Conservation (phyloP, 2,797 vertebrate species). For the Crenichthys baileyi region DNA sequence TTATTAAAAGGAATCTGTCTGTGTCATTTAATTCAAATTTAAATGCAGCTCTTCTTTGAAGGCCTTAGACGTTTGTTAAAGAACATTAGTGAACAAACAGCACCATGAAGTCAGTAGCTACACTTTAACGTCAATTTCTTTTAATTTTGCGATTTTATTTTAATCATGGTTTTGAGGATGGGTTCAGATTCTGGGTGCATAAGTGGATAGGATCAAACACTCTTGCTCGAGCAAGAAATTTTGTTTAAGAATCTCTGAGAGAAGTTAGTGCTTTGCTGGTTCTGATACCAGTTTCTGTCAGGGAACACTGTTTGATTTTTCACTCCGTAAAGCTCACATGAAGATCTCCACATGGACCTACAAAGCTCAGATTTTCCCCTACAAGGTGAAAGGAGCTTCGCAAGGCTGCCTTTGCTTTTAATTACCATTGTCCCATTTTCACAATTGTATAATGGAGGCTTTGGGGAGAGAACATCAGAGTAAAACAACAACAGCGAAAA, state of each 20-base stretch:
- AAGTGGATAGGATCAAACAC: not conserved
- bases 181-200: not conserved
- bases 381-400: not conserved
- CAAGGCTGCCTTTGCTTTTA: slow-evolving; percentile 20
- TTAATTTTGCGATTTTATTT: not conserved
- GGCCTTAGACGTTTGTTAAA: not conserved
- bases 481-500: slow-evolving; percentile 29
- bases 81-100: too few relatives aligned
- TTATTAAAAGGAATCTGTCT: too few relatives aligned
- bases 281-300: not conserved
- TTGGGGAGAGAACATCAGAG: slow-evolving; percentile 46
- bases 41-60: not conserved
- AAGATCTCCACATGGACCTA: not conserved
- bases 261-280: not conserved
- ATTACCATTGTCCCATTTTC: slow-evolving; percentile 45
- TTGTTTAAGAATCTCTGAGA: not conserved
- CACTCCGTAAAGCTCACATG: not conserved
- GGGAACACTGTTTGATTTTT: not conserved
- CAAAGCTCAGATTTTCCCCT: not conserved
- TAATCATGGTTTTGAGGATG: not conserved
- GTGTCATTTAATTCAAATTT: not conserved
- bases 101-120: not conserved
- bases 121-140: not conserved
- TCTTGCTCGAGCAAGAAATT: not conserved
- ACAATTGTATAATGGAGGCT: slow-evolving; percentile 42